Base-by-base conservation (phyloP, 2,797 vertebrate species). In the Falco cherrug region DNA sequence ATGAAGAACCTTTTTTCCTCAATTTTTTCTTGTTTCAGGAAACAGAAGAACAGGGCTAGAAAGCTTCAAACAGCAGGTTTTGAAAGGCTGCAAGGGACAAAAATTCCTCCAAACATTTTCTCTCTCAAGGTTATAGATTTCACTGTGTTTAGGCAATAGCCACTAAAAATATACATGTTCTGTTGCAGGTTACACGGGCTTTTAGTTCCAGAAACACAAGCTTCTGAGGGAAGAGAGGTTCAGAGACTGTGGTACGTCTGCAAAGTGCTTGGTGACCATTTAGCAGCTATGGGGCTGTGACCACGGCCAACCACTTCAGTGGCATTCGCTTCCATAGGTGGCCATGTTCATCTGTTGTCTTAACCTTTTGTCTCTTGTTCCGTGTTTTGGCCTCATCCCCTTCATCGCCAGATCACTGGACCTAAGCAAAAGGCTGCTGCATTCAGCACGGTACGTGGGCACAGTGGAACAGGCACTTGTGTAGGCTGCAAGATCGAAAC, bases 311-410 rank as follows among this genome's bases (percentile, higher is more conserved):
- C n/a, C 59, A 16, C 35, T 45, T 33, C 65, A 33, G 12, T 4
- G 4, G 20, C 10, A 2, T 0, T 6, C 22, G 60, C 28, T 20
- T 43, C 67, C 22, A n/a, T 8, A 11, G 0, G 3, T 1, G 4
- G 56, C 39, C 45, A 24, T 1, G 1, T 13, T 13, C 5, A 0
- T 31, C 21, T 51, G 6, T 21, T 63, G 8, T 8, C 68, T 65
- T 21, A 21, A 17, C 4, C 35, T 51, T 35, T 69, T 77, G 3
- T 9, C 12, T 35, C n/a, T n/a, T 25, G 3, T 53, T 37, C 41
- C 28, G 22, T 6, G 21, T 16, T 64, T 43, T 10, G 39, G 54
- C 33, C 7, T 73, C 31, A 43, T 12, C 13, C 13, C 10, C 2
- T 13, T 39, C 25, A 19, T 26, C n/a, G 35, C 10, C n/a, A 54